Base-by-base conservation (phyloP, 2,797 vertebrate genomes). In the Triplophysa yarkandensis region DNA sequence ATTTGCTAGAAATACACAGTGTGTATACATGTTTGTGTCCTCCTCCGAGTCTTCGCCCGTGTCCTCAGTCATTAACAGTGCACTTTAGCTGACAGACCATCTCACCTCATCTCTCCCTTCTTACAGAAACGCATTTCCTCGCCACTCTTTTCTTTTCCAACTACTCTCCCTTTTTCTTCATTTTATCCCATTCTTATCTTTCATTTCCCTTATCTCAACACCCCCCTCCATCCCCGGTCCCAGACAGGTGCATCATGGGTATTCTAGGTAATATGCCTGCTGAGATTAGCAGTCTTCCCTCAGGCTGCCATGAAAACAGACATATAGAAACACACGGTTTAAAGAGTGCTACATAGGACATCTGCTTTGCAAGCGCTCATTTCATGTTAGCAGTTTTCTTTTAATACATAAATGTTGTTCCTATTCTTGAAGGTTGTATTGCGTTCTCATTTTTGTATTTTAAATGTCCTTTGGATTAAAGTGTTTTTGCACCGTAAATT, bases 81-180 rank as follows among this genome's bases (percentile, higher is more conserved):
- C 68, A 78, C 79, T 82, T 73, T 82, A 86, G 85, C 86, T 87
- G 84, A 81, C 78, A 83, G 83, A 88, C 55, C 52, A 25, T 46
- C 63, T 75, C 71, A 75, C 13, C 50, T 75, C 36, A 74, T 62
- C 6, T 72, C 43, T 57, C 16, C 44, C 50, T 77, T 64, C 79
- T 62, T 46, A 6, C 21, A 6, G 46, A 10, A 50, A 50, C 19
- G 2, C 11, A 52, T 64, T 57, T 63, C 36, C 43, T 32, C 17
- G 78, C 66, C 43, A 34, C 54, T 41, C 44, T 68, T 75, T 41
- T 78, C 36, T 25, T 68, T 63, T 32, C 8, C 46, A 21, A 10
- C 5, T 34, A 9, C 25, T 36, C 76, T 77, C 60, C 65, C 62
- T 80, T 41, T 41, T 36, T 75, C 43, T 65, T 70, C 57, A 63